Evolutionary conservation across 2,888 invertebrate genomes (phyloP).

Genomic region (Metallyticus violacea): DNA sequence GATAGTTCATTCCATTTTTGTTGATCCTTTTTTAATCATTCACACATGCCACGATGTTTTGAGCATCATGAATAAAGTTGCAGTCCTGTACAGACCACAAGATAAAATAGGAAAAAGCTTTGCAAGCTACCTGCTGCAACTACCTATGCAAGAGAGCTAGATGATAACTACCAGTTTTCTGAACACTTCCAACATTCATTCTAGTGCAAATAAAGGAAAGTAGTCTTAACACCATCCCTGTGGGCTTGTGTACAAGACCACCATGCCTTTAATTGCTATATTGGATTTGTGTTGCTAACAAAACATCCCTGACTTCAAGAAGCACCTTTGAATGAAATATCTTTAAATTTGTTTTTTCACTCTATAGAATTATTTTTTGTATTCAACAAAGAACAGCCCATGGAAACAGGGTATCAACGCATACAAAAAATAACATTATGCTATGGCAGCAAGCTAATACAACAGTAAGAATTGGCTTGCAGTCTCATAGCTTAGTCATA

Average conservation of each 20-base stretch:
- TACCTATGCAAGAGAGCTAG: neutral
- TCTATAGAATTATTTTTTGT: neutral
- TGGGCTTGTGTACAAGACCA: neutral
- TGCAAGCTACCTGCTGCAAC: neutral
- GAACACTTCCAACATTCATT: neutral
- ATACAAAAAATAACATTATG: neutral
- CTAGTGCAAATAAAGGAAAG: neutral
- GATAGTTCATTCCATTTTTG: neutral
- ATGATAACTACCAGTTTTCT: neutral
- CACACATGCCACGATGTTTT: constrained; percentile 10
- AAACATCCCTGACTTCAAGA: constrained; percentile 6
- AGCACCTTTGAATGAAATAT: neutral
- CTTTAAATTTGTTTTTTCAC: neutral
- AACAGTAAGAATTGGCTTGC: constrained; percentile 9
- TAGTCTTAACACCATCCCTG: neutral
- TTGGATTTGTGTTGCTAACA: neutral
- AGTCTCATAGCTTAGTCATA: constrained; percentile 1
- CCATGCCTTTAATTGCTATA: neutral
- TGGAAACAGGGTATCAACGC: neutral
- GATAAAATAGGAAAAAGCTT: constrained; percentile 15
- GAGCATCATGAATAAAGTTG: neutral
- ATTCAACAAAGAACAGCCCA: neutral
- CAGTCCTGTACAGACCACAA: neutral
- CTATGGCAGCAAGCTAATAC: neutral
- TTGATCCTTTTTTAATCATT: constrained; percentile 13